Evolutionary conservation across 1,140 invertebrate species (phyloP).

Genomic region (Nilaparvata lugens): DNA sequence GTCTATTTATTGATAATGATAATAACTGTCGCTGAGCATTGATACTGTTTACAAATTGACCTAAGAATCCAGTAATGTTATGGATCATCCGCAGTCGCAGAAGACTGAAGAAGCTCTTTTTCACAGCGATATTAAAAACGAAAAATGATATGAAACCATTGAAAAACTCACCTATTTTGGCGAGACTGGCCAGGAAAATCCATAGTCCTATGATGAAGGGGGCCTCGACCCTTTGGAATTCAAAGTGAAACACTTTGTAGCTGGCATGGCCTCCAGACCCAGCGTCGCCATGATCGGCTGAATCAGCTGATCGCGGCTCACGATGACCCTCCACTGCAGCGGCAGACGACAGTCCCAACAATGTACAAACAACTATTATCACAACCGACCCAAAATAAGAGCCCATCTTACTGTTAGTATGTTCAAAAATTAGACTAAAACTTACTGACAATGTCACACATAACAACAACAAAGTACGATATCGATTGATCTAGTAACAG

Average conservation of each 20-base stretch:
- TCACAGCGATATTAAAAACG: too few species aligned
- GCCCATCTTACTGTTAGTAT: background rate
- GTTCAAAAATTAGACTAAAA: background rate
- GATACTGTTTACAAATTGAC: too few species aligned
- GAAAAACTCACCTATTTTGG: constrained; percentile 80
- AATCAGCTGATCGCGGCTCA: background rate
- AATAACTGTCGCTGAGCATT: too few species aligned
- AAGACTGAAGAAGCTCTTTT: too few species aligned
- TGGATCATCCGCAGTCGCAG: too few species aligned
- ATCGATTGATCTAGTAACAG: background rate
- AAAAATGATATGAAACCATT: constrained; percentile 1
- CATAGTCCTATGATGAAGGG: constrained; percentile 89
- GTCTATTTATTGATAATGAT: too few species aligned
- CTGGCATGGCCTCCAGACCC: background rate
- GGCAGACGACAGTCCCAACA: background rate
- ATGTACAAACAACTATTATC: background rate
- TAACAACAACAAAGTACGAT: background rate
- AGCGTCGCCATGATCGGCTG: background rate
- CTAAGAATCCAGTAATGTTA: too few species aligned
- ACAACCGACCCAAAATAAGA: background rate
- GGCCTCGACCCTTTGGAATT: constrained; percentile 80
- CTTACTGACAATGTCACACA: background rate
- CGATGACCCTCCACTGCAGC: background rate
- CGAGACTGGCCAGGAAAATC: constrained; percentile 88
- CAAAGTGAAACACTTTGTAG: constrained; percentile 68